Conservation (phyloP, 2,797 vertebrate genomes). For the Alfaro cultratus region DNA sequence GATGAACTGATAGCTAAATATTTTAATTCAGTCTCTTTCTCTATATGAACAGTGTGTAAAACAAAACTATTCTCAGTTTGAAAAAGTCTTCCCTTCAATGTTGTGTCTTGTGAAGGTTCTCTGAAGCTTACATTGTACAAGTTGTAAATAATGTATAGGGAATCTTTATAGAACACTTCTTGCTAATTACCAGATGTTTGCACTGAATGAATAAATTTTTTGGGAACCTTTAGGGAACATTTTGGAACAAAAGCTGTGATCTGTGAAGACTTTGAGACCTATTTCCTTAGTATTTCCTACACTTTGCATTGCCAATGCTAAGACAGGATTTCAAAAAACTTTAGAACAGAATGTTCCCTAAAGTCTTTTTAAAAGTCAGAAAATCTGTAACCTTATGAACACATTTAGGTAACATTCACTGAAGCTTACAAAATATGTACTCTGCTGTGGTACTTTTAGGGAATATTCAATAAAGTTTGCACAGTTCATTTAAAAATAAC, state of each 20-base stretch:
- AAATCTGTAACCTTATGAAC: background rate
- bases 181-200: background rate
- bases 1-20: background rate
- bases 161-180: background rate
- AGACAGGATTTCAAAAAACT: background rate
- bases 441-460: background rate
- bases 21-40: background rate
- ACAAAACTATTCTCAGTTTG: background rate
- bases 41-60: background rate
- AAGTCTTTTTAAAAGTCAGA: background rate
- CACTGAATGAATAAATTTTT: background rate
- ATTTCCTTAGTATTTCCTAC: background rate
- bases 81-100: background rate
- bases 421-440: background rate
- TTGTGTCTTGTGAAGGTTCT: background rate
- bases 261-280: background rate
- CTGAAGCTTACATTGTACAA: background rate
- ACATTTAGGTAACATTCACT: background rate
- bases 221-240: background rate
- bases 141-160: background rate
- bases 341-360: background rate
- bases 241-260: background rate
- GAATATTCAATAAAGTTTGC: background rate
- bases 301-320: background rate
- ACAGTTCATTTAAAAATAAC: background rate